phyloP scores from a whole-genome alignment of 1,140 invertebrate species.

The Atta texana region DNA sequence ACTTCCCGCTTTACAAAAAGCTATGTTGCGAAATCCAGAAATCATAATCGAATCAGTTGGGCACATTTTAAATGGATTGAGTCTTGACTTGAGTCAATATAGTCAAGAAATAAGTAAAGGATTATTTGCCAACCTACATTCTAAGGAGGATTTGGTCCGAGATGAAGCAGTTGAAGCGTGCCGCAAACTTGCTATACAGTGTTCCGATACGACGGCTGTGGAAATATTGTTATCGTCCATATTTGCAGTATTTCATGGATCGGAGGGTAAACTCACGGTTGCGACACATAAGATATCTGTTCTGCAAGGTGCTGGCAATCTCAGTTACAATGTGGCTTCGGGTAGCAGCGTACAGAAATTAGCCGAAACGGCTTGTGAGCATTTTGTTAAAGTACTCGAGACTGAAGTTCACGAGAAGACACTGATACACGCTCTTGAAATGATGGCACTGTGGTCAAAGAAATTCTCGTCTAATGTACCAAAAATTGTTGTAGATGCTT shows the following conservation, averaged over 20 bases:
- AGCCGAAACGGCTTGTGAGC: slow-evolving; percentile 88
- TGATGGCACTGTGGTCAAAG: slow-evolving; percentile 92
- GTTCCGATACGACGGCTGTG: slow-evolving; percentile 90
- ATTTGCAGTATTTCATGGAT: slow-evolving; percentile 95
- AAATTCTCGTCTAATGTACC: slow-evolving; percentile 91
- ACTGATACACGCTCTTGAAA: slow-evolving; percentile 92
- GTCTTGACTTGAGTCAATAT: slow-evolving; percentile 93
- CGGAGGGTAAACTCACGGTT: slow-evolving; percentile 96
- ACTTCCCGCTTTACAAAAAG: slow-evolving; percentile 95
- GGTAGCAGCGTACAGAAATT: slow-evolving; percentile 88
- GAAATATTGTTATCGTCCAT: slow-evolving; percentile 90
- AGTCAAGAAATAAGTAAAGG: slow-evolving; percentile 93
- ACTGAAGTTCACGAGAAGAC: slow-evolving; percentile 97
- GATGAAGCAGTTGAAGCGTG: slow-evolving; percentile 90
- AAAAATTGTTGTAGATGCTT: slow-evolving; percentile 90
- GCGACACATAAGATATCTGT: slow-evolving; percentile 95
- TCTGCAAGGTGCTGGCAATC: slow-evolving; percentile 93
- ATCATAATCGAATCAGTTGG: slow-evolving; percentile 94
- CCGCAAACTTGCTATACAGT: slow-evolving; percentile 90
- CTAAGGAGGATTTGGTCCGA: slow-evolving; percentile 93
- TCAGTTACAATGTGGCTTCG: slow-evolving; percentile 91
- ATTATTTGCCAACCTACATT: slow-evolving; percentile 91
- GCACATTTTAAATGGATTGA: slow-evolving; percentile 90
- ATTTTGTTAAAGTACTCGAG: slow-evolving; percentile 93
- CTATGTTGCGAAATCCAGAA: slow-evolving; percentile 97